Percentiles rank a stretch among this genome's conserved stretches.
Conservation (phyloP, 1,140 invertebrate genomes). For the Sycobia sp. region DNA sequence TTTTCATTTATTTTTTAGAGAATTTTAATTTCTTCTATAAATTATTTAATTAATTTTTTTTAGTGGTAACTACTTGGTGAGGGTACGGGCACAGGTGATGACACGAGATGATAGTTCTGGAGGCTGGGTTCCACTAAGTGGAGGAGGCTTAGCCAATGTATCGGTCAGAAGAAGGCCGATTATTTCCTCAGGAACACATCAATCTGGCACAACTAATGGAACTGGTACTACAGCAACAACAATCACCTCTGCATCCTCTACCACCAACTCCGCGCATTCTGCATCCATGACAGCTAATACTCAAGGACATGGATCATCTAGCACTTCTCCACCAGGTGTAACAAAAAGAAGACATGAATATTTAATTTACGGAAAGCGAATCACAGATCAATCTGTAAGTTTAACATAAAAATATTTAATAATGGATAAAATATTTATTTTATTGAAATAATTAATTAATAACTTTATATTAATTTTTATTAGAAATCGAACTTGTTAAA, state of each 20-base stretch:
- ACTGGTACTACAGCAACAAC: constrained; percentile 43
- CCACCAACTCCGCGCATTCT: constrained; percentile 43
- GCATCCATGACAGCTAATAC: constrained; percentile 35
- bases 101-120: constrained; percentile 94
- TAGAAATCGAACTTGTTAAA: constrained; percentile 25
- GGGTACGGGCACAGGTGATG: constrained; percentile 97
- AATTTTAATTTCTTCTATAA: too few species aligned
- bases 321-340: constrained; percentile 50
- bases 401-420: neutral
- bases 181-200: constrained; percentile 43
- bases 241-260: constrained; percentile 33
- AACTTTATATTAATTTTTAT: neutral
- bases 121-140: constrained; percentile 92
- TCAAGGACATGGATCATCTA: constrained; percentile 50
- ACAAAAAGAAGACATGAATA: constrained; percentile 76
- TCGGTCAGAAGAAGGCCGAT: constrained; percentile 77
- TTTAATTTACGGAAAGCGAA: constrained; percentile 88
- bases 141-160: constrained; percentile 90
- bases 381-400: constrained; percentile 88
- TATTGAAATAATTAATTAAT: neutral
- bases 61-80: constrained; percentile 91
- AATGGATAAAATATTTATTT: neutral
- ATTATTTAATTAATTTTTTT: constrained; percentile 25
- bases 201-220: constrained; percentile 43
- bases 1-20: too few species aligned